Base-by-base conservation (phyloP, 1,140 invertebrate genomes). In the Pteromalus puparum region DNA sequence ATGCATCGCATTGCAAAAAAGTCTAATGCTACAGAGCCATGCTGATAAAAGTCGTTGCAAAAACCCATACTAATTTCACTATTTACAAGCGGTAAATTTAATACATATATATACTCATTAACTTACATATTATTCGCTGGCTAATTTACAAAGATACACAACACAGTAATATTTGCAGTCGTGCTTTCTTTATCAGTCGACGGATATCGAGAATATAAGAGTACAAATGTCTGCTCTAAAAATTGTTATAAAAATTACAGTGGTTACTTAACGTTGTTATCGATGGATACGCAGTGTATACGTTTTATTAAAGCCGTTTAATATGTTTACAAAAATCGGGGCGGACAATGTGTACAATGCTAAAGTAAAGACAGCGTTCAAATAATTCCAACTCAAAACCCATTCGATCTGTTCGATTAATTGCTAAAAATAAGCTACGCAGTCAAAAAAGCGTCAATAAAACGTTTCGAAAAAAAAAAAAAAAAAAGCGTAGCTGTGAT, bases 11-110 rank as follows among this genome's bases (percentile, higher is more conserved):
- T 18, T 34, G 38, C 74, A 70, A 83, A 53, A 83, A 83, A 84
- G 9, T 74, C 67, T 84, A 80, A 84, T 61, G n/a, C 68, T 79
- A 83, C 53, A 61, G 65, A 78, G 67, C 75, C 75, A 83, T 73
- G 76, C 65, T 65, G 68, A 75, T 75, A 48, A 73, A 84, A 84
- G 34, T 84, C 77, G 80, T 78, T 75, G 77, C 72, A 34, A 81
- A 76, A 84, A 46, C 24, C 18, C 53, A 75, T 84, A 67, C 24
- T 79, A 84, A 84, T 42, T 75, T 75, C 18, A 80, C 70, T 84
- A 84, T 84, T 81, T 84, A 84, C 77, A 84, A 75, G 77, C 72
- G 53, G 80, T 84, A 80, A 67, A 46, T 80, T 84, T 26, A 84
- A 42, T 79, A 84, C 21, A 46, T 75, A 46, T 75, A 46, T 15